Evolutionary conservation across 1,140 invertebrate species (phyloP), one percentile per base, ranked within the genome.

Genomic region (Oryctes rhinoceros): DNA sequence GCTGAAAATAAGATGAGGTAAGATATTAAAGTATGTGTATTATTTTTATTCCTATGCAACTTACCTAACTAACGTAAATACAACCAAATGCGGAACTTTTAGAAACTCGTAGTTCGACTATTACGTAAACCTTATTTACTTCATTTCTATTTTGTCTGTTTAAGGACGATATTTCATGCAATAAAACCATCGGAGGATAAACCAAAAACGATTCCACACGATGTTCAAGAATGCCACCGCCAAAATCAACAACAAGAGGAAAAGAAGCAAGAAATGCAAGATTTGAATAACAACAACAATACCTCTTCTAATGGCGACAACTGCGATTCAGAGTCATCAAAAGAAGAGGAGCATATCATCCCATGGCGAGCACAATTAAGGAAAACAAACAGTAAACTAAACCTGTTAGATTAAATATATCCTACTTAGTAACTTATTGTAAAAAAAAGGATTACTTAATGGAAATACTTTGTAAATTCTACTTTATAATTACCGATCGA

Each of bases 281-380:
- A 86, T 59, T 74, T 83, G 10, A 84, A 86, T 39, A 81, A 81
- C 65, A 76, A 80, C 78, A 53, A 67, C 15, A 80, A 78, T 24
- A 11, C 9, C 39, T 80, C 83, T 48, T 79, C 86, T 78, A 76
- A 87, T 85, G 81, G 84, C 85, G 59, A 90, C 88, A 82, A 44
- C 53, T 59, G 35, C 78, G 76, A 86, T 49, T 79, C 74, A 35
- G 87, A 90, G 78, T 82, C 83, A 35, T 89, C 91, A 30, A 85
- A 88, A 47, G 89, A 92, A 83, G 92, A 94, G 62, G 90, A 92
- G 81, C 85, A 94, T 86, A 95, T 96, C 74, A 96, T 96, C 53
- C 95, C 95, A 0, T 97, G 95, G 95, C 91, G 95, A 85, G 94
- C 95, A 18, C 94, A 96, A 85, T 89, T 97, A 53, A 91, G 95